Percentiles rank a stretch among this genome's conserved stretches.
phyloP scores from a whole-genome alignment of 2,888 invertebrate species.

The Druceiella hillmani region DNA sequence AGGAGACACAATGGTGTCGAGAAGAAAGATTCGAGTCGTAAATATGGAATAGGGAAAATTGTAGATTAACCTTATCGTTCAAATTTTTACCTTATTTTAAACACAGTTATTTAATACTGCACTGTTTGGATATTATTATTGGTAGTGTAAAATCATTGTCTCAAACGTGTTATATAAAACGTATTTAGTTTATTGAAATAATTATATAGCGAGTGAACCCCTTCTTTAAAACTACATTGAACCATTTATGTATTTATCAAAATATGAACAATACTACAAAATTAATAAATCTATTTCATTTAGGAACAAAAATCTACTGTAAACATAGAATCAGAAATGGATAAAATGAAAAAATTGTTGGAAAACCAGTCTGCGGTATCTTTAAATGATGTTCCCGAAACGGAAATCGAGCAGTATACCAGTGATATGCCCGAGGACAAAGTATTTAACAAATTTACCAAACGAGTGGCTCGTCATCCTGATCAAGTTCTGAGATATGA shows the following conservation, averaged over 20 bases:
- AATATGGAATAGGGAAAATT: too few species aligned
- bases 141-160: too few species aligned
- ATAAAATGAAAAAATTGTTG: conserved; percentile 44
- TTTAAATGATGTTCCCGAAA: conserved; percentile 56
- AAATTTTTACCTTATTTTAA: too few species aligned
- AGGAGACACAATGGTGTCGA: too few species aligned
- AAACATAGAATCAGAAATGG: conserved; percentile 44
- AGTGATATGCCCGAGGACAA: conserved; percentile 60
- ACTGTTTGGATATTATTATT: background rate
- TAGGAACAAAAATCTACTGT: conserved; percentile 41
- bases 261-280: conserved; percentile 3
- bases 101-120: too few species aligned
- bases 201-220: background rate
- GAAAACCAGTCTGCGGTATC: conserved; percentile 57
- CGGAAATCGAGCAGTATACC: conserved; percentile 67
- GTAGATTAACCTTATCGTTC: too few species aligned
- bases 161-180: too few species aligned
- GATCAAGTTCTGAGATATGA: conserved; percentile 81
- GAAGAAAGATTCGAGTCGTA: too few species aligned
- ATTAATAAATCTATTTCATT: conserved; percentile 15
- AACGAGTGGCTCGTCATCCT: conserved; percentile 62
- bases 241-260: background rate
- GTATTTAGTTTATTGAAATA: conserved; percentile 3
- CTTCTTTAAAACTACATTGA: conserved; percentile 2
- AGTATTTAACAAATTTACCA: conserved; percentile 71